Evolutionary conservation across 2,888 invertebrate species (phyloP).

Genomic region (Eledone cirrhosa): DNA sequence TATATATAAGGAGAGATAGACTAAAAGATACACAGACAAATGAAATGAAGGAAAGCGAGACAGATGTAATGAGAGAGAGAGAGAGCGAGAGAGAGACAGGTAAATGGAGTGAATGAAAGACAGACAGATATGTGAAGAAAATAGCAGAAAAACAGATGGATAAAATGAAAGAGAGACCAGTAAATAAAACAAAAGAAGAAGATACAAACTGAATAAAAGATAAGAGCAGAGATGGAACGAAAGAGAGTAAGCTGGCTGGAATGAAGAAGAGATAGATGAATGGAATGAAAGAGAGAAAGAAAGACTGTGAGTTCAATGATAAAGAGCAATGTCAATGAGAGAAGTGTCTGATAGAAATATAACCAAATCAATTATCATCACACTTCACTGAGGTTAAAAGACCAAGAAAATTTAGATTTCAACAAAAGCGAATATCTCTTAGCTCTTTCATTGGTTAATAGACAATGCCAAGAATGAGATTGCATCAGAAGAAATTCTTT

Average conservation of each 20-base stretch:
- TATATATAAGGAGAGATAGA: background rate
- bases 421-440: too few relatives aligned
- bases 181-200: background rate
- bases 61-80: background rate
- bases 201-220: background rate
- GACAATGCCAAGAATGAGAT: too few relatives aligned
- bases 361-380: too few relatives aligned
- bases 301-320: background rate
- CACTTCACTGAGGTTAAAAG: too few relatives aligned
- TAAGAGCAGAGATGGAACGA: background rate
- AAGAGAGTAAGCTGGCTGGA: background rate
- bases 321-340: too few relatives aligned
- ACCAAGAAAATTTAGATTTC: too few relatives aligned
- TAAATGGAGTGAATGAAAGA: background rate
- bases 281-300: background rate
- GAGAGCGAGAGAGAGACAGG: background rate
- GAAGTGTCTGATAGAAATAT: too few relatives aligned
- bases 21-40: background rate
- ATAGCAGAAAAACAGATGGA: background rate
- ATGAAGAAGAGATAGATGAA: background rate
- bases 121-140: background rate
- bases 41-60: background rate
- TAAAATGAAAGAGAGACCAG: background rate
- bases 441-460: too few relatives aligned
- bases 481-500: too few relatives aligned